These are phyloP conservation scores for Tuberolachnus salignus DNA, from an alignment of 2,888 invertebrate genomes.

Conservation along the genomic window DNA sequence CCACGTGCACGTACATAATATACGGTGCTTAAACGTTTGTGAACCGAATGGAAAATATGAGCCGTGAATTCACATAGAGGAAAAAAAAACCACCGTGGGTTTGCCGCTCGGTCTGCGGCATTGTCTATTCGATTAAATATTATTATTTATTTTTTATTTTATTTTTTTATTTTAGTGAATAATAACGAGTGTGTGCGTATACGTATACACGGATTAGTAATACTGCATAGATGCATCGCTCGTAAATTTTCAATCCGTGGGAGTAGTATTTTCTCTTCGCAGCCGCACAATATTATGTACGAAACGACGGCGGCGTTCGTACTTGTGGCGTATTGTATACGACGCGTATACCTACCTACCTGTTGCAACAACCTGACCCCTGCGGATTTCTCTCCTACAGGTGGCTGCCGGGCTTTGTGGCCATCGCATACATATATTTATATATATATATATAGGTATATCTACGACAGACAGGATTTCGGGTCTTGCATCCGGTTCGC, in stretches of 20 bases:
- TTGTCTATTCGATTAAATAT: neutral
- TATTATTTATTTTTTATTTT: slow-evolving; percentile 1
- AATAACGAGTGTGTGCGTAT: neutral
- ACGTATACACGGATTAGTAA: neutral
- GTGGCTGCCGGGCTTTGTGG: slow-evolving; percentile 35
- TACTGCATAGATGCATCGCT: neutral
- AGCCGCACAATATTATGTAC: neutral
- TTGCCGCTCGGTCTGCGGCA: slow-evolving; percentile 16
- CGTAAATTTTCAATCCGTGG: slow-evolving; percentile 27
- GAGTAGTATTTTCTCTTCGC: neutral
- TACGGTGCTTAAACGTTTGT: slow-evolving; percentile 11
- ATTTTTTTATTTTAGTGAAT: neutral
- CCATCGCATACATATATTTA: too few relatives aligned
- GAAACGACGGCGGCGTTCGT: neutral
- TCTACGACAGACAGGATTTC: slow-evolving; percentile 18
- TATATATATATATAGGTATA: too few relatives aligned
- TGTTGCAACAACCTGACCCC: slow-evolving; percentile 23
- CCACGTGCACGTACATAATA: neutral
- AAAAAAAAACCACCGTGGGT: slow-evolving; percentile 16
- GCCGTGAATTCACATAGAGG: slow-evolving; percentile 13
- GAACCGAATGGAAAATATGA: slow-evolving; percentile 22
- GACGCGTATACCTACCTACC: neutral
- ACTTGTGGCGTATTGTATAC: neutral
- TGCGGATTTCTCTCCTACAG: slow-evolving; percentile 18
- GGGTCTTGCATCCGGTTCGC: slow-evolving; percentile 31